Evolutionary conservation across 2,888 invertebrate species (phyloP), one percentile per base, ranked within the genome.

Genomic region (Drosophila monieri): DNA sequence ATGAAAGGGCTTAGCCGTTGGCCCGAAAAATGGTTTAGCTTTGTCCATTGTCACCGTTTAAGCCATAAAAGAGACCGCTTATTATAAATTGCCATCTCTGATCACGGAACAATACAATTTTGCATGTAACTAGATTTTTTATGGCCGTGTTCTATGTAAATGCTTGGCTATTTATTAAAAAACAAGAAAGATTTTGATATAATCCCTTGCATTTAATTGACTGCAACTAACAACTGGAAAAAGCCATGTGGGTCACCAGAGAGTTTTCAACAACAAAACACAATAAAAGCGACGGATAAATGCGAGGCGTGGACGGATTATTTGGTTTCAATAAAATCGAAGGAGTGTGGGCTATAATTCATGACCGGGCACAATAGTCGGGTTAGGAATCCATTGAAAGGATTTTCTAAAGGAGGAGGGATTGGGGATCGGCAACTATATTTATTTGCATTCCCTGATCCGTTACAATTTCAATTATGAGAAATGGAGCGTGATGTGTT

Each of bases 151-250:
- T 55, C 55, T 76, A 74, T 77, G 69, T 66, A 85, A 81, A 81
- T 81, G 68, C 81, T 85, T 79, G 76, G 56, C 59, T 74, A 85
- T 80, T 85, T 78, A 81, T 83, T 72, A 80, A 81, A 85, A 83
- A 69, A 69, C 54, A 61, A 23, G 21, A 76, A 73, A 65, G 74
- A 66, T 72, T 81, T 78, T 72, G 67, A 54, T 67, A 73, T 83
- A 83, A 85, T 81, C 85, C 81, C 44, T 54, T 71, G 85, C 73
- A 78, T 85, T 81, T 81, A 81, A 81, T 81, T 81, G 81, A 81
- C 81, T 81, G 85, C 68, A 76, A 65, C 83, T 78, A 80, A 70
- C 68, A 67, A 51, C 74, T 49, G 53, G 53, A 37, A 61, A 43
- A 74, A 51, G 54, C 61, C 62, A 80, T 75, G 56, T 77, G 73